These are phyloP conservation scores for Dioctria linearis DNA, from an alignment of 2,888 invertebrate species.

Conservation along the genomic window DNA sequence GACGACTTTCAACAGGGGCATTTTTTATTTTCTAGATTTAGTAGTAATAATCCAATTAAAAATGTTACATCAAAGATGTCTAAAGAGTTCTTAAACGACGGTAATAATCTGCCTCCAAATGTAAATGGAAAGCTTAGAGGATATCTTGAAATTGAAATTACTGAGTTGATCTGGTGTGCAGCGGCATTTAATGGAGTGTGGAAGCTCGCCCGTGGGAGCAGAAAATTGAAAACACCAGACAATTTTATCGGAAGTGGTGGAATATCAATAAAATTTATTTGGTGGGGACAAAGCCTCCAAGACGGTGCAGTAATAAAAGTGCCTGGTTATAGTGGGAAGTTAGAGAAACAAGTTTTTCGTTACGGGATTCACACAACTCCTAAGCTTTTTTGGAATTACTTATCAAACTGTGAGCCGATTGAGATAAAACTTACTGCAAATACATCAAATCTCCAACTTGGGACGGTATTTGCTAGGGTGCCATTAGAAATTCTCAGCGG, in stretches of 20 bases:
- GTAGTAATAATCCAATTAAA: not conserved
- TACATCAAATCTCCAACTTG: constrained; percentile 58
- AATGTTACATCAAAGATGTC: constrained; percentile 25
- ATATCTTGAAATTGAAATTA: constrained; percentile 63
- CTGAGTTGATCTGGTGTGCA: constrained; percentile 59
- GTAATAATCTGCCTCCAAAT: constrained; percentile 56
- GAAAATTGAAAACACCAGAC: constrained; percentile 57
- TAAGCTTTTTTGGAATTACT: constrained; percentile 66
- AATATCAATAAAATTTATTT: constrained; percentile 62
- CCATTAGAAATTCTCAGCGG: constrained; percentile 50
- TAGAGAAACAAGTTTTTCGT: constrained; percentile 59
- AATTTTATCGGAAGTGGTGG: constrained; percentile 56
- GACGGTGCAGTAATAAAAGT: constrained; percentile 59
- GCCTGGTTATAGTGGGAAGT: constrained; percentile 60
- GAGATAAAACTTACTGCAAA: constrained; percentile 60
- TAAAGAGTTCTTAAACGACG: not conserved
- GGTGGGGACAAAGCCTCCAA: constrained; percentile 64
- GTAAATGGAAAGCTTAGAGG: constrained; percentile 60
- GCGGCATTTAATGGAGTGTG: constrained; percentile 58
- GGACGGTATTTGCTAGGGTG: constrained; percentile 53
- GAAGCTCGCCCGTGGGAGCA: constrained; percentile 56
- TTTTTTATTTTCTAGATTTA: not conserved
- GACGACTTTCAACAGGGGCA: no score
- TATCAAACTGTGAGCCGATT: constrained; percentile 64
- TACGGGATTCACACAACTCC: constrained; percentile 63